phyloP scores from a whole-genome alignment of 2,888 invertebrate genomes.

The Cabera pusaria region DNA sequence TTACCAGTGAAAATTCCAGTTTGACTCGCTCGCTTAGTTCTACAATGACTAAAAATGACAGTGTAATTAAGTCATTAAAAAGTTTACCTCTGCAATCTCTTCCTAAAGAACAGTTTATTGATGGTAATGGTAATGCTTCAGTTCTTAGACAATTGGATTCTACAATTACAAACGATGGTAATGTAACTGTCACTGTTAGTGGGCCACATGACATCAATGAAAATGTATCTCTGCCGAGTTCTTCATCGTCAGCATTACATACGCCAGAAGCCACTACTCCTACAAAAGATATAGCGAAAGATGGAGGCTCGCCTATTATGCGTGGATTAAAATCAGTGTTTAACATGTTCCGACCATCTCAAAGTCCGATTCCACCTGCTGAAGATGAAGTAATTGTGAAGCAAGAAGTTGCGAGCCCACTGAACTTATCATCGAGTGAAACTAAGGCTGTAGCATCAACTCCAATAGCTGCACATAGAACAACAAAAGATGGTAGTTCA shows the following conservation, averaged over 20 bases:
- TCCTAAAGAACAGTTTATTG: conserved; percentile 45
- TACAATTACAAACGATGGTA: conserved; percentile 36
- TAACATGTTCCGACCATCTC: conserved; percentile 72
- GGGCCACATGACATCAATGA: conserved; percentile 55
- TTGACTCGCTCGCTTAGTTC: conserved; percentile 65
- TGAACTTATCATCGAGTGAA: conserved; percentile 24
- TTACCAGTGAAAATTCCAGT: conserved; percentile 46
- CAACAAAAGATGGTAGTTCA: conserved; percentile 43
- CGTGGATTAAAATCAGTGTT: conserved; percentile 71
- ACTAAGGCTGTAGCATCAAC: conserved; percentile 53
- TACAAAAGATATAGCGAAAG: conserved; percentile 60
- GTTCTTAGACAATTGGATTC: conserved; percentile 48
- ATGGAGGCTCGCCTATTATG: conserved; percentile 70
- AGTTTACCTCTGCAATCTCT: conserved; percentile 57
- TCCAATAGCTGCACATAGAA: conserved; percentile 51
- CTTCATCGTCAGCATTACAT: conserved; percentile 56
- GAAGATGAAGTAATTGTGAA: conserved; percentile 37
- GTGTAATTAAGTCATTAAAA: conserved; percentile 50
- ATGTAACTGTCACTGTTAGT: conserved; percentile 51
- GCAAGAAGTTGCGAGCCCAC: conserved; percentile 16
- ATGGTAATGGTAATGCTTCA: conserved; percentile 46
- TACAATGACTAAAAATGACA: conserved; percentile 52
- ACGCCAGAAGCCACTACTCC: conserved; percentile 74
- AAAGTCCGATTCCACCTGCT: conserved; percentile 61
- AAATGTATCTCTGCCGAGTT: conserved; percentile 57